phyloP scores from a whole-genome alignment of 1,140 invertebrate genomes.

The Macrobrachium nipponense region DNA sequence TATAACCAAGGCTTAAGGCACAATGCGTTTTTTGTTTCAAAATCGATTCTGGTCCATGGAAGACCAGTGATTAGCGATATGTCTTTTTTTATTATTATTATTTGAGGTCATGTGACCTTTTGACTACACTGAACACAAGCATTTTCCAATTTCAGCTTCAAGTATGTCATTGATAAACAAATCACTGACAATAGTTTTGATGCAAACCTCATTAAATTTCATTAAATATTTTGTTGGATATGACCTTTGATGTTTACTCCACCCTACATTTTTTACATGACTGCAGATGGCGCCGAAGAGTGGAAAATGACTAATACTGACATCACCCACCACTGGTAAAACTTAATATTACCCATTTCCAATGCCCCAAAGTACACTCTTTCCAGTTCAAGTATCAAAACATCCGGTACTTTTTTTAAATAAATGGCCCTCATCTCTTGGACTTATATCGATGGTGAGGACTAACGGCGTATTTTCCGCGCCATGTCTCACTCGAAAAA shows the following conservation, averaged over 20 bases:
- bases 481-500: no score
- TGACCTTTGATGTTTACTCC: no score
- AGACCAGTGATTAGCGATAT: background rate
- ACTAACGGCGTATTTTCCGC: no score
- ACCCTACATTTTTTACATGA: no score
- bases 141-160: no score
- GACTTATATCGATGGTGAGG: no score
- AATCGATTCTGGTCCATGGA: background rate
- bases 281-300: background rate
- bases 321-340: background rate
- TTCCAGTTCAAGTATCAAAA: background rate
- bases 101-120: constrained; percentile 8
- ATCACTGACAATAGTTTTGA: background rate
- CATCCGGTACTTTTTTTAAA: constrained; percentile 1
- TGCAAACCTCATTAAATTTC: background rate
- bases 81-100: background rate
- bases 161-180: no score
- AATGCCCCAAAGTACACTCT: constrained; percentile 4
- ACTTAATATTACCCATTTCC: constrained; percentile 5
- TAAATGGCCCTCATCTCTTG: no score
- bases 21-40: no score
- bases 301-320: background rate
- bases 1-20: no score
- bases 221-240: no score
- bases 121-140: background rate